Base-by-base conservation (phyloP, 2,113 vertebrate species). In the Turdus rufiventris region DNA sequence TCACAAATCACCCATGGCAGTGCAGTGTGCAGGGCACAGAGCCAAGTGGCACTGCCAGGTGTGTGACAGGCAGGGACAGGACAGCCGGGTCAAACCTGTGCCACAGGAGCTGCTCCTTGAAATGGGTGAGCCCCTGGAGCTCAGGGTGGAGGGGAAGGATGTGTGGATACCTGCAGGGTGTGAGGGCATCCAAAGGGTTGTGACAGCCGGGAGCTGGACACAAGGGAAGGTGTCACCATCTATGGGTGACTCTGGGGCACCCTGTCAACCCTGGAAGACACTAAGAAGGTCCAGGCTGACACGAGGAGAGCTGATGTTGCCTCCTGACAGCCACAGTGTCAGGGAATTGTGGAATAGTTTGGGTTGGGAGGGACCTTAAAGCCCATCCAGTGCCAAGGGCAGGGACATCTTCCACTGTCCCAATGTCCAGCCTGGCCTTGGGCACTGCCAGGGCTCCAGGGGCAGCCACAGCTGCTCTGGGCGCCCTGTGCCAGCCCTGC, bases 21-120 rank as follows among this genome's bases (percentile, higher is more conserved):
- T 4, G 2, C 0, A 1, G 36, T 1, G 31, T 1, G 34, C 76
- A 40, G 72, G 56, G 50, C 80, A 40, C 45, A n/a, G 45, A 65
- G 12, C 5, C n/a, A 12, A 2, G 1, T 0, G 3, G 18, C 2
- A 4, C 42, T 58, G 73, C 2, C 40, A 40, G 40, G 40, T 40
- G 40, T 40, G 40, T 40, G 61, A 58, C 68, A 51, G 2, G 0
- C 0, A 0, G 48, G 68, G 42, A 66, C 48, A 56, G 26, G 34
- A 23, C 18, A 53, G 56, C 28, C 50, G 5, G 26, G 24, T 3
- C 84, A 73, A 9, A 45, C 14, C 47, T 29, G 29, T 0, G 2
- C 14, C 56, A 75, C 51, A 43, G 51, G 13, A 25, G 3, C 3
- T 28, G 4, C 28, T 31, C 21, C 40, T 24, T 3, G 33, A 21